Percentiles rank a stretch among this genome's conserved stretches.
Conservation (phyloP, 1,140 invertebrate genomes). For the Formica selysi region DNA sequence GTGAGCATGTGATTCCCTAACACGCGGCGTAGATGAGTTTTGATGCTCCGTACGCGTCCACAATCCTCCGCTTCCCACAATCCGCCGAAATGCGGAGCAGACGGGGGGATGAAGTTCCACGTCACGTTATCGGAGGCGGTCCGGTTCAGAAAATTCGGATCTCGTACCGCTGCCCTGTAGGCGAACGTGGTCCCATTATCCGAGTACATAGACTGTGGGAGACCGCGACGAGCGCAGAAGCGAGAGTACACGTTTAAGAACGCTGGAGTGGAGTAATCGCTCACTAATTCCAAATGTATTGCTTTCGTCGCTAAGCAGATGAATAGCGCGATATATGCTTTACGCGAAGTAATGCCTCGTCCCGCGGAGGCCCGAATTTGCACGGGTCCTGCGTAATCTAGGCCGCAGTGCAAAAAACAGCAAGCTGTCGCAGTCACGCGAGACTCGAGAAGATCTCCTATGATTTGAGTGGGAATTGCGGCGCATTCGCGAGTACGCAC, state of each 20-base stretch:
- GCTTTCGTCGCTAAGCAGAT: background rate
- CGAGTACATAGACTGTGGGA: background rate
- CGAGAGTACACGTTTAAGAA: background rate
- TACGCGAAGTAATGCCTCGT: background rate
- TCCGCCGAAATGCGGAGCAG: conserved; percentile 11
- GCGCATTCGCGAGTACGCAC: background rate
- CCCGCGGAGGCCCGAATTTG: background rate
- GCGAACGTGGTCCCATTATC: background rate
- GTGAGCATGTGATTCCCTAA: conserved; percentile 55
- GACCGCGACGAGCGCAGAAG: background rate
- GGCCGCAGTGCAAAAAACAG: background rate
- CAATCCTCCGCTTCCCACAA: conserved; percentile 58
- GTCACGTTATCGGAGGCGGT: background rate
- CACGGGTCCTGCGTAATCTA: background rate
- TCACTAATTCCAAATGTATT: background rate
- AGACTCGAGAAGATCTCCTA: background rate
- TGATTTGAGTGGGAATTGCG: background rate
- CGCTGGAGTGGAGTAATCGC: background rate
- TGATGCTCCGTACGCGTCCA: conserved; percentile 75
- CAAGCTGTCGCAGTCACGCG: background rate
- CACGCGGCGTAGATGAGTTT: conserved; percentile 69
- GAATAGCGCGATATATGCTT: background rate
- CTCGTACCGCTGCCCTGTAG: background rate
- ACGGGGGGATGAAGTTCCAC: conserved; percentile 45
- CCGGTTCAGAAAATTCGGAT: background rate